Base-by-base conservation (phyloP, 2,797 vertebrate species). In the Sebastes vulpes region DNA sequence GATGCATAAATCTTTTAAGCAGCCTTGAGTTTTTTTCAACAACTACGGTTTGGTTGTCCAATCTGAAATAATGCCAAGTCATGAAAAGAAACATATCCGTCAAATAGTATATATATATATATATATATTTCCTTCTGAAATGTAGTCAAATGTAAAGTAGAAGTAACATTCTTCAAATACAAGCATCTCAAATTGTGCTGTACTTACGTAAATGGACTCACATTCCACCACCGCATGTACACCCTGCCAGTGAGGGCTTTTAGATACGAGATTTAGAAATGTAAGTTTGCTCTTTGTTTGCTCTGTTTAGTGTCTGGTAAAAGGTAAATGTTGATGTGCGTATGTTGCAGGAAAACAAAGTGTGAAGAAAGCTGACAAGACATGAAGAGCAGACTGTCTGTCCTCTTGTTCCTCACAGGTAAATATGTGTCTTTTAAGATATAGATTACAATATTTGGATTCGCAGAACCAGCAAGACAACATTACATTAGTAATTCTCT, bases 351-450 rank as follows among this genome's bases (percentile, higher is more conserved):
- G 23, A 29, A 21, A 50, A 57, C 32, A 26, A 35, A 1, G n/a
- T 65, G 29, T 25, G 8, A 29, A 31, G 16, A 58, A n/a, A 53
- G 29, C 3, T 29, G n/a, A 23, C 3, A 16, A 23, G 18, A 48
- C 42, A 70, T 83, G 81, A 48, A 26, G 59, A 0, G 18, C 65
- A 48, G 2, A 12, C 52, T 35, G 26, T 12, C 10, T 2, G 26
- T 73, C 20, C 16, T 75, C 11, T 10, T 80, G 18, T 18, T 77
- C 5, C 23, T 84, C 31, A 5, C 54, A n/a, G 73, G 77, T 84
- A 29, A 65, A 38, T 26, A 14, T 25, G 1, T 8, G 1, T 8
- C 8, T 21, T 9, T 4, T 3, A 14, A 42, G 38, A 42, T 42
- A 42, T 14, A 42, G 38, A 14, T 50, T 4, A 8, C 8, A n/a